phyloP scores from a whole-genome alignment of 1,140 invertebrate species.

The Eulimnadia texana region DNA sequence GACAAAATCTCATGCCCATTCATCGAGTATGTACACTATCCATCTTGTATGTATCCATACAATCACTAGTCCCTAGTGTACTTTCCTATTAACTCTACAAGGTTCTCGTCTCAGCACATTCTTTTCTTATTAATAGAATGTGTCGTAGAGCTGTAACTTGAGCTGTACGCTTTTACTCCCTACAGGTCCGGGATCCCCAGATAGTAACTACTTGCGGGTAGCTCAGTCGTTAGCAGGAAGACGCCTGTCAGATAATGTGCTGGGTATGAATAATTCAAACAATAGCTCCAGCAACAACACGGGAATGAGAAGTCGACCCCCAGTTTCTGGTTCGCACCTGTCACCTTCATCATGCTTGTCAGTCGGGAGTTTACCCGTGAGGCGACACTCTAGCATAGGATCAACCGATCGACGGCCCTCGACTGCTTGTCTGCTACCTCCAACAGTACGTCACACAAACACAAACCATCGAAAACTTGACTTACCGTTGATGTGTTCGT shows the following conservation, averaged over 20 bases:
- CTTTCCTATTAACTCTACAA: no score
- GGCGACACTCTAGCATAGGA: slow-evolving; percentile 75
- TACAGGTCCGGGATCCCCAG: slow-evolving; percentile 53
- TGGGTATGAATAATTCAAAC: slow-evolving; percentile 39
- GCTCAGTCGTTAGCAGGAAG: slow-evolving; percentile 59
- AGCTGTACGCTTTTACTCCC: slow-evolving; percentile 26
- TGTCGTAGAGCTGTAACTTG: no score
- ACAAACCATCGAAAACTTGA: slow-evolving; percentile 19
- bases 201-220: slow-evolving; percentile 72
- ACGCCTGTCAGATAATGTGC: slow-evolving; percentile 74
- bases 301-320: slow-evolving; percentile 33
- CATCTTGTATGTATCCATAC: slow-evolving; percentile 3
- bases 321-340: slow-evolving; percentile 54
- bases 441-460: slow-evolving; percentile 37
- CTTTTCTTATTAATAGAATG: no score
- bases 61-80: no score
- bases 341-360: slow-evolving; percentile 56
- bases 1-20: slow-evolving; percentile 50
- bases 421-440: slow-evolving; percentile 59
- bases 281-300: background rate
- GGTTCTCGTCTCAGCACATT: no score
- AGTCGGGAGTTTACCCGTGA: slow-evolving; percentile 55
- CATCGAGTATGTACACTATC: slow-evolving; percentile 28
- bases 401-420: slow-evolving; percentile 70
- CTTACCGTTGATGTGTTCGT: no score